A percentile compares a stretch with the other conserved stretches of the same genome.
phyloP scores from a whole-genome alignment of 1,140 invertebrate genomes.

The Drosophila neocordata region DNA sequence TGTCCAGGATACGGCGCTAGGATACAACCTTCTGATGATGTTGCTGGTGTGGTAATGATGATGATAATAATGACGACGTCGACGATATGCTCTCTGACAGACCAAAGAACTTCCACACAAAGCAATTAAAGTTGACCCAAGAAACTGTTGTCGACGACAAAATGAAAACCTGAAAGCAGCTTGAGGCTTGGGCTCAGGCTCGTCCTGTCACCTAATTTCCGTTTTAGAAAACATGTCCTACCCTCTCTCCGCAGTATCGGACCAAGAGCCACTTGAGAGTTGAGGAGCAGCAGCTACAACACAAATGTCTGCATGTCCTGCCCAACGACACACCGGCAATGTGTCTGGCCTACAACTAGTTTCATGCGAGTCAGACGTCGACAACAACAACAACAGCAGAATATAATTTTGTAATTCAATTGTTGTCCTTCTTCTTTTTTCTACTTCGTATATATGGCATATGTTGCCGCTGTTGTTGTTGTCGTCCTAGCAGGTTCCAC shows the following conservation, averaged over 20 bases:
- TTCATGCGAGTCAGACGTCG: constrained; percentile 47
- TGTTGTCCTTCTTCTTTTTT: constrained; percentile 55
- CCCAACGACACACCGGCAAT: constrained; percentile 10
- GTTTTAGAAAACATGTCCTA: constrained; percentile 73
- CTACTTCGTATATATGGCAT: constrained; percentile 42
- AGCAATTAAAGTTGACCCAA: constrained; percentile 76
- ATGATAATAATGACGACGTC: constrained; percentile 13
- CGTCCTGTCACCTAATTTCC: constrained; percentile 79
- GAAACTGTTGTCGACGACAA: constrained; percentile 49
- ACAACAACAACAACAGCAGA: constrained; percentile 27
- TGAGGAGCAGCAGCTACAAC: neutral
- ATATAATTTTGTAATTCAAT: constrained; percentile 78
- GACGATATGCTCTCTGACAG: constrained; percentile 18
- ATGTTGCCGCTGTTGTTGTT: constrained; percentile 25
- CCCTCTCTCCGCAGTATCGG: constrained; percentile 16
- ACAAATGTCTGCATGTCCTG: constrained; percentile 29
- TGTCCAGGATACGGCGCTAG: constrained; percentile 13
- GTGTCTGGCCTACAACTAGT: constrained; percentile 52
- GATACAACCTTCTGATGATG: constrained; percentile 35
- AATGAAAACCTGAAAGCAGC: constrained; percentile 38
- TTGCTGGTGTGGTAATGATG: constrained; percentile 11
- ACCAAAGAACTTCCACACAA: constrained; percentile 36
- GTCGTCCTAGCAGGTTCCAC: constrained; percentile 46
- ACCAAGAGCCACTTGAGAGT: constrained; percentile 58
- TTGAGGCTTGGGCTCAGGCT: constrained; percentile 22